Conservation (phyloP, 2,113 vertebrate species). For the Passer domesticus region DNA sequence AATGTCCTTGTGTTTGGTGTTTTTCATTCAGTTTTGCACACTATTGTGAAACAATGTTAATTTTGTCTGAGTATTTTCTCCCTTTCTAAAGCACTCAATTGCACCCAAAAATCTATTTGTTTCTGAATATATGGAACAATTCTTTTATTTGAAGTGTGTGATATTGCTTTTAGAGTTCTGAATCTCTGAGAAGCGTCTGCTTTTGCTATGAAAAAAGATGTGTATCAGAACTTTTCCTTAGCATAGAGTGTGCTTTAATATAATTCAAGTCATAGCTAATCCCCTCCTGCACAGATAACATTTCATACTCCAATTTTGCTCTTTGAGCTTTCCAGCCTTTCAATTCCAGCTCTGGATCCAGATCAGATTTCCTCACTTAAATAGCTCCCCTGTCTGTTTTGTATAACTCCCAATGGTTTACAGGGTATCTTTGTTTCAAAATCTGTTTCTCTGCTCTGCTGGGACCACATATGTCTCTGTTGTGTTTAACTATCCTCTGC, state of each 20-base stretch:
- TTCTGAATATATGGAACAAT: background rate
- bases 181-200: background rate
- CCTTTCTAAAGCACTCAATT: background rate
- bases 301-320: slow-evolving; percentile 60
- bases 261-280: slow-evolving; percentile 54
- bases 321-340: slow-evolving; percentile 61
- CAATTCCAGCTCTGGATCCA: slow-evolving; percentile 40
- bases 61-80: background rate
- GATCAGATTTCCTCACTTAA: slow-evolving; percentile 55
- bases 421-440: slow-evolving; percentile 26
- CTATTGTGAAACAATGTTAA: background rate
- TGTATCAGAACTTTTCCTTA: background rate
- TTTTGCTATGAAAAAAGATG: background rate
- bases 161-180: background rate
- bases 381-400: slow-evolving; percentile 63
- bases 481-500: slow-evolving; percentile 53
- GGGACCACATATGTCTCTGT: slow-evolving; percentile 28
- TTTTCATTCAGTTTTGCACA: background rate
- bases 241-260: slow-evolving; percentile 23
- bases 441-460: slow-evolving; percentile 1
- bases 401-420: slow-evolving; percentile 59
- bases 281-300: slow-evolving; percentile 59
- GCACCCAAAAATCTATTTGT: background rate
- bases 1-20: background rate
- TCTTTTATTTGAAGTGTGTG: background rate